Evolutionary conservation across 2,797 vertebrate genomes (phyloP), one percentile per base, ranked within the genome.

Genomic region (Sebastes taczanowskii): DNA sequence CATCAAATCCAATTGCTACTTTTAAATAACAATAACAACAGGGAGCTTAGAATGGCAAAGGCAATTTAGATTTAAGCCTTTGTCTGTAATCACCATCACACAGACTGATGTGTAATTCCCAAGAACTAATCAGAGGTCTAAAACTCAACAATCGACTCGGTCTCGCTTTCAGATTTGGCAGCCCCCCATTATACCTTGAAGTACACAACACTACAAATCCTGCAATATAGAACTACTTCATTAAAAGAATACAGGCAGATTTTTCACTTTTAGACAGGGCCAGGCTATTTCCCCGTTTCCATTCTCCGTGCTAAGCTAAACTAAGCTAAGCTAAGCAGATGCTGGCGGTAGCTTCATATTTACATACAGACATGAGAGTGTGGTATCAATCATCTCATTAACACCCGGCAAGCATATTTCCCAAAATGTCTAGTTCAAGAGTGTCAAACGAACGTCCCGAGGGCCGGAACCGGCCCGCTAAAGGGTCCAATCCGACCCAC

Each of bases 21-120:
- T 79, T 91, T 78, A 88, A 88, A 84, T 79, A 85, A 89, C 70
- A 85, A 52, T 79, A 81, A 82, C 80, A 84, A 69, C 82, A 77
- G 63, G 64, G 58, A 73, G 49, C 32, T 27, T 71, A 62, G 38
- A 49, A 63, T 32, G 42, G 71, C 22, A 80, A 34, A 72, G 22
- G 74, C 55, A 80, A 80, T 86, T 81, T 69, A 62, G 77, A 83
- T 83, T 77, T 62, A 69, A 82, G 79, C 60, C 53, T 82, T 38
- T 20, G 60, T n/a, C 11, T 78, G 46, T 82, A 80, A 89, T 88
- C 71, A 86, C 27, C 76, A 34, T 71, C 59, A 56, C 62, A 35
- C 67, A 73, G 52, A 75, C 49, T 73, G 70, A 74, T 82, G 52
- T 66, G 70, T 59, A 78, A 67, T 78, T 66, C 4, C 63, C 23